A percentile compares a stretch with the other conserved stretches of the same genome.
phyloP scores from a whole-genome alignment of 2,888 invertebrate genomes.

The Catocala sponsa region DNA sequence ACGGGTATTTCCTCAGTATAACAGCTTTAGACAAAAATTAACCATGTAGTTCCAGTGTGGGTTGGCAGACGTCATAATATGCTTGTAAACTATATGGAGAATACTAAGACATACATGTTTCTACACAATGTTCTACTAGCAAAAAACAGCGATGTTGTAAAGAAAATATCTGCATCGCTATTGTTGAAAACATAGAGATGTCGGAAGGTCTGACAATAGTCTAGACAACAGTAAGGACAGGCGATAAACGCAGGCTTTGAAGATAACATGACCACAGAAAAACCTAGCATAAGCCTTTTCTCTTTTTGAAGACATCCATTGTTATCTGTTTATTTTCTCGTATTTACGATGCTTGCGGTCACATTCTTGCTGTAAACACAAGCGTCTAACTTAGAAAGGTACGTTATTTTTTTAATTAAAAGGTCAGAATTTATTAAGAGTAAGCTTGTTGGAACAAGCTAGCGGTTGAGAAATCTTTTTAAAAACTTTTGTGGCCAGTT shows the following conservation, averaged over 20 bases:
- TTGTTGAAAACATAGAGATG: conserved; percentile 29
- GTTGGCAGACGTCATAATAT: too few relatives aligned
- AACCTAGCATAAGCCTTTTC: too few relatives aligned
- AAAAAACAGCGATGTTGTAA: too few relatives aligned
- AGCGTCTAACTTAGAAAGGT: conserved; percentile 13
- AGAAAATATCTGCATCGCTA: not conserved
- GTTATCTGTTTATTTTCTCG: not conserved
- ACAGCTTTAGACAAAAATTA: too few relatives aligned
- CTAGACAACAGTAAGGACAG: conserved; percentile 4
- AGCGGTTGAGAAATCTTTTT: conserved; percentile 15
- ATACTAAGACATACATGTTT: too few relatives aligned
- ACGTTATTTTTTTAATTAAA: conserved; percentile 23
- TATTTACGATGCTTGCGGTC: conserved; percentile 14
- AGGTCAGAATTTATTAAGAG: conserved; percentile 6
- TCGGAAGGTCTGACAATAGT: conserved; percentile 18
- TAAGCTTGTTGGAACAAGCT: conserved; percentile 18
- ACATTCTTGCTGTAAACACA: conserved; percentile 12
- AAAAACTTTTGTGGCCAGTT: conserved; percentile 17
- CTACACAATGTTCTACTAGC: too few relatives aligned
- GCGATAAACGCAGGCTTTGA: not conserved
- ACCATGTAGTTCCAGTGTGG: too few relatives aligned
- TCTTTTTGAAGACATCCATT: not conserved
- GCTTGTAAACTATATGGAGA: too few relatives aligned
- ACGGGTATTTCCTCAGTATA: too few relatives aligned
- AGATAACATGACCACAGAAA: not conserved